These are phyloP conservation scores for Monoplex corrugatus DNA, from an alignment of 2,888 invertebrate genomes.

Conservation along the genomic window DNA sequence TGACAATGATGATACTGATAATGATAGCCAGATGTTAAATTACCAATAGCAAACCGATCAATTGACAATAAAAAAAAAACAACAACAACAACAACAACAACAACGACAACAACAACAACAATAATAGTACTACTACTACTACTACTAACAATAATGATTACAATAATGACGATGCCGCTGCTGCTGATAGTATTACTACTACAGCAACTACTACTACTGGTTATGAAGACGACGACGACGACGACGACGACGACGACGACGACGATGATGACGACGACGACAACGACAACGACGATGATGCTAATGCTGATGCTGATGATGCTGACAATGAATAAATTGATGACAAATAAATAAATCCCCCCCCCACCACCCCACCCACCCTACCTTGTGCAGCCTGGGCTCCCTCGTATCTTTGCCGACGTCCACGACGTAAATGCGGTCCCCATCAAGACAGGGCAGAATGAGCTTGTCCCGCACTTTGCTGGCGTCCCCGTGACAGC, in stretches of 20 bases:
- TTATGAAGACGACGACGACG: neutral
- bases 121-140: too few species aligned
- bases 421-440: conserved; percentile 92
- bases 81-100: neutral
- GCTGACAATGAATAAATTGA: neutral
- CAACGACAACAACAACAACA: neutral
- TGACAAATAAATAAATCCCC: neutral
- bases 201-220: too few species aligned
- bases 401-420: conserved; percentile 88
- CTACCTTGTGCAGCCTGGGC: conserved; percentile 83
- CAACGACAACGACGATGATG: neutral
- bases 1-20: too few species aligned
- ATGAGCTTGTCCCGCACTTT: conserved; percentile 90
- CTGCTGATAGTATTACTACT: too few species aligned
- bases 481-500: conserved; percentile 87
- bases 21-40: too few species aligned
- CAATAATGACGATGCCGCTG: too few species aligned
- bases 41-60: too few species aligned
- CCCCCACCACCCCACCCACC: neutral
- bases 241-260: neutral
- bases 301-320: neutral
- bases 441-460: conserved; percentile 90
- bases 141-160: too few species aligned
- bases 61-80: too few species aligned
- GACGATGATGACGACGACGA: neutral